Conservation (phyloP, 2,113 vertebrate species). For the Pampusana beccarii region DNA sequence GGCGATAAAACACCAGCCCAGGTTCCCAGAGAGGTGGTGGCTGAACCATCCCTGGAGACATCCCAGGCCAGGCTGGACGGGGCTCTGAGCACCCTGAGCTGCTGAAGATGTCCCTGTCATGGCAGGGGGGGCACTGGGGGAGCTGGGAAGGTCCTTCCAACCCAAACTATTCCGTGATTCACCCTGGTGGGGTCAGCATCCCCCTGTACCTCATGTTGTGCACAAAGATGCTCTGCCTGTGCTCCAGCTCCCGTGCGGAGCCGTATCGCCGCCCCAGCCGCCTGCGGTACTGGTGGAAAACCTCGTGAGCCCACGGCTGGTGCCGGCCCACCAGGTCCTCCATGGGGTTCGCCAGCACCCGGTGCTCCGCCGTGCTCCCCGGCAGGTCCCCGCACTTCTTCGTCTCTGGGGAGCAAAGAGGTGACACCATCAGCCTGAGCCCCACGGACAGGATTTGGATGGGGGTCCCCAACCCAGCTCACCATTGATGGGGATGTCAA, state of each 20-base stretch:
- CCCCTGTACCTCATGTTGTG: too few species aligned
- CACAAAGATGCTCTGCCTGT: too few species aligned
- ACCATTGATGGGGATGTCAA: constrained; percentile 73
- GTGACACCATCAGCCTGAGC: not conserved
- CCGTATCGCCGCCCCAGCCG: constrained; percentile 68
- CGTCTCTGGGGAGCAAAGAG: not conserved
- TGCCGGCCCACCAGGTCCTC: constrained; percentile 79
- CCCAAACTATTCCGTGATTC: too few species aligned
- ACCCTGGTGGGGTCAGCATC: too few species aligned
- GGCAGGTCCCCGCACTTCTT: not conserved
- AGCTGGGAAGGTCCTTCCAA: too few species aligned
- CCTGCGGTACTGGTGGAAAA: constrained; percentile 76
- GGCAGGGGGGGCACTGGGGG: too few species aligned
- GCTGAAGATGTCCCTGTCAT: too few species aligned
- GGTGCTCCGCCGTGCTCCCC: constrained; percentile 56
- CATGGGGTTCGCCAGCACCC: constrained; percentile 82
- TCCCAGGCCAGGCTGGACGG: too few species aligned
- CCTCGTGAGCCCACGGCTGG: constrained; percentile 65
- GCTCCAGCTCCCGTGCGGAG: not conserved
- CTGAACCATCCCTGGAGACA: too few species aligned
- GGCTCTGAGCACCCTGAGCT: too few species aligned
- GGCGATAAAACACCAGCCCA: too few species aligned
- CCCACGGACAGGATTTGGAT: fast-evolving
- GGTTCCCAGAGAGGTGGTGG: too few species aligned
- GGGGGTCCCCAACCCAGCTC: not conserved